Conservation (phyloP, 2,888 invertebrate species). For the Diaprepes abbreviatus region DNA sequence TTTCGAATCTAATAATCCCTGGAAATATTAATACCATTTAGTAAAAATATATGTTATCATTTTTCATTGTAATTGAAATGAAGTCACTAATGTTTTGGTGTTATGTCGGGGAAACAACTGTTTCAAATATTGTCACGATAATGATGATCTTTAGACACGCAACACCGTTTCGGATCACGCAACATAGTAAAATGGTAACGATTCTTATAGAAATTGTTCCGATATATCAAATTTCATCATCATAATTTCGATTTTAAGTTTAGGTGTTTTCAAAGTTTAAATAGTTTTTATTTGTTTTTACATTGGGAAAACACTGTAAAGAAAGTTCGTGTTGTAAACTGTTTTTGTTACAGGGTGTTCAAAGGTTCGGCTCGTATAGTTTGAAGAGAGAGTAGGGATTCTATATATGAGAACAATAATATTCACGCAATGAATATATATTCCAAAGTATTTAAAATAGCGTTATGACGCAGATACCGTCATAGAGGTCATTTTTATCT, state of each 20-base stretch:
- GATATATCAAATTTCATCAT: background rate
- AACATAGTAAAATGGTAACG: background rate
- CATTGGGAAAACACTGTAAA: too few species aligned
- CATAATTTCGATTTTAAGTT: background rate
- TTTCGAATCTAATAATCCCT: background rate
- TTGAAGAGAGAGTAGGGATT: too few species aligned
- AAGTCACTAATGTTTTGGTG: constrained; percentile 17
- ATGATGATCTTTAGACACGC: constrained; percentile 5
- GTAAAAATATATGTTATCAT: background rate
- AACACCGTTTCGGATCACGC: constrained; percentile 13
- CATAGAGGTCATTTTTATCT: too few species aligned
- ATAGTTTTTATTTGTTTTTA: too few species aligned
- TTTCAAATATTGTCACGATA: constrained; percentile 18
- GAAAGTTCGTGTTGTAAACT: too few species aligned
- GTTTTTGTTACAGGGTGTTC: too few species aligned
- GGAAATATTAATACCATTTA: background rate
- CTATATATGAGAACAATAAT: too few species aligned
- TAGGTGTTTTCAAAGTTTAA: too few species aligned
- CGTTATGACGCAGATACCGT: too few species aligned
- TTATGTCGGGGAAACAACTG: constrained; percentile 12
- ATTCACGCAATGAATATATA: too few species aligned
- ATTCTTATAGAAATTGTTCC: background rate
- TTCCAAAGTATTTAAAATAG: too few species aligned
- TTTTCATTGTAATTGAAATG: constrained; percentile 1
- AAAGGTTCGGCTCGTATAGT: too few species aligned